phyloP scores from a whole-genome alignment of 2,888 invertebrate genomes.

The Iselma pallidipennis region DNA sequence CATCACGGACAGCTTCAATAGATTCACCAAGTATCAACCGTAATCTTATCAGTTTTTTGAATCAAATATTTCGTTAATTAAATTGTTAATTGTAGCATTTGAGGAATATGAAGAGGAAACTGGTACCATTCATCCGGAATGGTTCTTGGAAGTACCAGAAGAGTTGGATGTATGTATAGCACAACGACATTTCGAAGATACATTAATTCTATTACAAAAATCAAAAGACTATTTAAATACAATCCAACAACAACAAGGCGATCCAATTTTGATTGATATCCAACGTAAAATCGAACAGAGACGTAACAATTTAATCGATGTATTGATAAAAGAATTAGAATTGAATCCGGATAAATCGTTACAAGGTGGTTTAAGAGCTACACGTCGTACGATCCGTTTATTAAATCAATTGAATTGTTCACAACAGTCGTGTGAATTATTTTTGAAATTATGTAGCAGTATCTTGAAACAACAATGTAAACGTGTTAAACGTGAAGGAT shows the following conservation, averaged over 20 bases:
- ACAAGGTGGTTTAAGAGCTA: constrained; percentile 85
- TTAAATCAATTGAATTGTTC: constrained; percentile 77
- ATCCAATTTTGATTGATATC: constrained; percentile 57
- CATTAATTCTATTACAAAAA: constrained; percentile 78
- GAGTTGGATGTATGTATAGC: constrained; percentile 95
- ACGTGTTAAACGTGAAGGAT: constrained; percentile 78
- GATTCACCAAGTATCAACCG: constrained; percentile 55
- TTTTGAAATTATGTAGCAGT: constrained; percentile 79
- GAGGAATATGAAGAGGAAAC: constrained; percentile 54
- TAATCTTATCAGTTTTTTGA: constrained; percentile 38
- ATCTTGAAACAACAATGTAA: constrained; percentile 80
- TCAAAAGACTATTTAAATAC: constrained; percentile 60
- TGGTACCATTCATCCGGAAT: constrained; percentile 68
- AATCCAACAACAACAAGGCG: constrained; percentile 50
- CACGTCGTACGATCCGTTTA: constrained; percentile 80
- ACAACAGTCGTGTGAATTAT: constrained; percentile 79
- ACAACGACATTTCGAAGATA: constrained; percentile 93
- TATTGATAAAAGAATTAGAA: constrained; percentile 86
- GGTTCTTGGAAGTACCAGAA: constrained; percentile 89
- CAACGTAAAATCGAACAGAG: constrained; percentile 67
- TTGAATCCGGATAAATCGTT: constrained; percentile 88
- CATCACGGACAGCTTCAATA: constrained; percentile 55
- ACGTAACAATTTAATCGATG: constrained; percentile 79
- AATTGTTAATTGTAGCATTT: constrained; percentile 50
- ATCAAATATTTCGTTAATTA: constrained; percentile 5